Evolutionary conservation across 1,140 invertebrate genomes (phyloP), one percentile per base, ranked within the genome.

Genomic region (Macrocentrus cingulum): DNA sequence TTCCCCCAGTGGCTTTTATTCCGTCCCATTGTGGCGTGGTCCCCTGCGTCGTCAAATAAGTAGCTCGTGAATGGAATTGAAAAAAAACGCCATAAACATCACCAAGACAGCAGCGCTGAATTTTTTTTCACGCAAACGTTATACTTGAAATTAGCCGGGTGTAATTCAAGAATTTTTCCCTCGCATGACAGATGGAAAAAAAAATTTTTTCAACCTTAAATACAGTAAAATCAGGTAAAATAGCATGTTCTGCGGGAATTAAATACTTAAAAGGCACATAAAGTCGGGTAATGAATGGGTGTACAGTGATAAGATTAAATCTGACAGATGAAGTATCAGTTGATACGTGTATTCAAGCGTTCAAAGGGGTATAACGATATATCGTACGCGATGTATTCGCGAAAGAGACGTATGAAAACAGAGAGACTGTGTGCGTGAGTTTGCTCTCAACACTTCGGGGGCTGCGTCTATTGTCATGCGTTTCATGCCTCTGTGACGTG

Each of bases 401-500:
- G n/a, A n/a, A n/a, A n/a, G n/a, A 41, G 7, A 41, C 18, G 18
- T 41, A 44, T 44, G 19, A 44, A 44, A 11, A 44, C 19, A 19
- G 9, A 16, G 6, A 19, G 42, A 44, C n/a, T 11, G 42, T 7
- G 4, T 5, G 25, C 16, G 44, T 48, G 57, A 44, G 41, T 48
- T 34, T 32, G 51, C 46, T 20, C 11, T 39, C 50, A 18, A 37
- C 42, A 49, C 52, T 25, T 59, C 48, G 34, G 46, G 36, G 53
- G 42, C 49, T 51, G 44, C 18, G 34, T 29, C 48, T 36, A 58
- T 58, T 58, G 60, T 56, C 51, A 58, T 37, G 52, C n/a, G n/a
- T n/a, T 50, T 32, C 49, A 60, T 55, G 51, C 65, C 49, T 57
- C 56, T 56, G 48, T 59, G 68, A 77, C 75, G 75, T 79, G 77